These are phyloP conservation scores for Aplochiton taeniatus DNA, from an alignment of 2,797 vertebrate species.

Conservation along the genomic window DNA sequence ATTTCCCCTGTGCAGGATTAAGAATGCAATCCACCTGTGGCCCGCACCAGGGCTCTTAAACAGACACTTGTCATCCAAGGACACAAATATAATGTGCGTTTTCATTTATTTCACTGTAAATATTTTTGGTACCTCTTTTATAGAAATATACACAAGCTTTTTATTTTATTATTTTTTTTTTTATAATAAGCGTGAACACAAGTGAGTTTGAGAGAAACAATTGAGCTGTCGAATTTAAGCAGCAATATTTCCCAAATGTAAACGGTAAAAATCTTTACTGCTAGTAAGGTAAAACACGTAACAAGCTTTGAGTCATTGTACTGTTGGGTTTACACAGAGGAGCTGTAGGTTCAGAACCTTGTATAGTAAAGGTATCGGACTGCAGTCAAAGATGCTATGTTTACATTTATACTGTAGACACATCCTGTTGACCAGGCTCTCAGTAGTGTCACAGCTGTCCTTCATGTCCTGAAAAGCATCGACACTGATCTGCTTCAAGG, in stretches of 20 bases:
- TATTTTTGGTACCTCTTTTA: no score
- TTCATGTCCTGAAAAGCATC: no score
- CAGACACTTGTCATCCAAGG: slow-evolving; percentile 17
- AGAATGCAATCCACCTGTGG: slow-evolving; percentile 42
- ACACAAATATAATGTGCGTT: background rate
- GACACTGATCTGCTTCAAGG: no score
- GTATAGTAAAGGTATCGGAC: no score
- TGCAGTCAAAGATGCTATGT: no score
- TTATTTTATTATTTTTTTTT: no score
- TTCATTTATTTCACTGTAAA: no score
- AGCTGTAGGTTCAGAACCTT: no score
- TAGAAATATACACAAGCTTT: background rate
- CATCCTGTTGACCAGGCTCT: no score
- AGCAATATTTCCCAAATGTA: slow-evolving; percentile 30
- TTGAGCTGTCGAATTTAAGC: slow-evolving; percentile 45
- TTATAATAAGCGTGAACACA: no score
- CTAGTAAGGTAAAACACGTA: background rate
- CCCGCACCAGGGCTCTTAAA: slow-evolving; percentile 20
- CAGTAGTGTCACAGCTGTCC: no score
- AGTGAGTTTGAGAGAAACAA: slow-evolving; percentile 26
- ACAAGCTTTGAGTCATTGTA: slow-evolving; percentile 22
- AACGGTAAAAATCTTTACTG: slow-evolving; percentile 34
- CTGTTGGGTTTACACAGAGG: slow-evolving; percentile 13
- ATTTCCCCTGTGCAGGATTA: slow-evolving; percentile 39
- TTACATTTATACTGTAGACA: no score